phyloP scores from a whole-genome alignment of 2,888 invertebrate species.

The Erynnis tages region DNA sequence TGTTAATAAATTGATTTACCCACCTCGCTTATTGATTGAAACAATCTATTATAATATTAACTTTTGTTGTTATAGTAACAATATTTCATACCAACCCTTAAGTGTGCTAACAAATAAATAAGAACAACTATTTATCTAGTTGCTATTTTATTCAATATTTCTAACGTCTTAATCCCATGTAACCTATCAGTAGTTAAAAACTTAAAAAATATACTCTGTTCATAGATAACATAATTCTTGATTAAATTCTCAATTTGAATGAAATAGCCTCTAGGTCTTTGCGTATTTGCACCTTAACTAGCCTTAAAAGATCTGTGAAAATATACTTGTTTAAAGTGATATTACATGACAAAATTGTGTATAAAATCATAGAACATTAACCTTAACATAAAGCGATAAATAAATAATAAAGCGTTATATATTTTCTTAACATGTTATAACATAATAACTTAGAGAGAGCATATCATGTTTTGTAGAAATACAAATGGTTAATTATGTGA shows the following conservation, averaged over 20 bases:
- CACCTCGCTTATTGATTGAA: constrained; percentile 30
- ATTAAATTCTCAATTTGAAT: no score
- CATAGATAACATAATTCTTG: no score
- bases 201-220: no score
- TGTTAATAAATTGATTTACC: constrained; percentile 25
- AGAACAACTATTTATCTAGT: background rate
- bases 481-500: constrained; percentile 56
- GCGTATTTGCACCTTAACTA: constrained; percentile 32
- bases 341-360: constrained; percentile 56
- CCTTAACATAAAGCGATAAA: constrained; percentile 25
- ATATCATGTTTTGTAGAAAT: constrained; percentile 77
- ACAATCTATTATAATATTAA: constrained; percentile 15
- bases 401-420: constrained; percentile 46
- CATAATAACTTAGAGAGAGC: constrained; percentile 50
- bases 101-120: constrained; percentile 10
- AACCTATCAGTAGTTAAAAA: no score
- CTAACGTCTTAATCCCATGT: background rate
- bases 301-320: constrained; percentile 61
- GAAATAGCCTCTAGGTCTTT: constrained; percentile 1
- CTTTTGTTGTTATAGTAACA: constrained; percentile 26
- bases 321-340: constrained; percentile 40
- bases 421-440: constrained; percentile 51
- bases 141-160: no score
- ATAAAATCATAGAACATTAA: constrained; percentile 11
- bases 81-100: constrained; percentile 1